phyloP scores from a whole-genome alignment of 2,797 vertebrate species.

The Rhabdophis nuchalis region DNA sequence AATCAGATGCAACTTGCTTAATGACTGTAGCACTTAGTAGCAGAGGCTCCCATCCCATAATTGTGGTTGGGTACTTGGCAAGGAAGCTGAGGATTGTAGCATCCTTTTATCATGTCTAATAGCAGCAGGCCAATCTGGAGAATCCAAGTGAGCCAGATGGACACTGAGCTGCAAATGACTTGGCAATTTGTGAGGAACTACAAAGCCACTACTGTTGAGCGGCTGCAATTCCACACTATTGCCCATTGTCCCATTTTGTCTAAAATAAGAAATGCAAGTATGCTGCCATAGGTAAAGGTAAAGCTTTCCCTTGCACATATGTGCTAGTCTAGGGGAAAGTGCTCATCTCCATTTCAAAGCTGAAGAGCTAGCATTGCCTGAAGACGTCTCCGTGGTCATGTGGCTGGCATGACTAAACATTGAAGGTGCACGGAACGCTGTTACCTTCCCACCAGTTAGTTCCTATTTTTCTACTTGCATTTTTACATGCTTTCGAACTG shows the following conservation, averaged over 20 bases:
- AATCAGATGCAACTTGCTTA: neutral
- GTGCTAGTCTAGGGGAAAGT: no score
- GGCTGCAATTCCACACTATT: neutral
- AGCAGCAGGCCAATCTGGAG: neutral
- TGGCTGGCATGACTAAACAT: no score
- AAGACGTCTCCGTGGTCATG: no score
- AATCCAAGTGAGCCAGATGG: neutral
- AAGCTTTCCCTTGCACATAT: no score
- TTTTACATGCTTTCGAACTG: no score
- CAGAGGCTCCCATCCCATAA: neutral
- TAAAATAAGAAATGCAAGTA: neutral
- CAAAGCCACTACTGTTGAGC: neutral
- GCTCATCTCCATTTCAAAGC: no score
- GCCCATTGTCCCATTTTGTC: neutral
- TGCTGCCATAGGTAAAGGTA: neutral
- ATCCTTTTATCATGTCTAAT: neutral
- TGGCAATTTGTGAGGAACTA: neutral
- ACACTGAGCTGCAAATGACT: neutral
- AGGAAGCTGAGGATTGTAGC: neutral
- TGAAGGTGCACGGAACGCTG: no score
- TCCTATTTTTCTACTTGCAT: no score
- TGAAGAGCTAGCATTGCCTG: no score
- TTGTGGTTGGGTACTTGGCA: neutral
- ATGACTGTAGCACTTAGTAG: neutral
- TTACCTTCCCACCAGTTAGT: no score